Base-by-base conservation (phyloP, 2,797 vertebrate genomes). In the Danio kyathit region DNA sequence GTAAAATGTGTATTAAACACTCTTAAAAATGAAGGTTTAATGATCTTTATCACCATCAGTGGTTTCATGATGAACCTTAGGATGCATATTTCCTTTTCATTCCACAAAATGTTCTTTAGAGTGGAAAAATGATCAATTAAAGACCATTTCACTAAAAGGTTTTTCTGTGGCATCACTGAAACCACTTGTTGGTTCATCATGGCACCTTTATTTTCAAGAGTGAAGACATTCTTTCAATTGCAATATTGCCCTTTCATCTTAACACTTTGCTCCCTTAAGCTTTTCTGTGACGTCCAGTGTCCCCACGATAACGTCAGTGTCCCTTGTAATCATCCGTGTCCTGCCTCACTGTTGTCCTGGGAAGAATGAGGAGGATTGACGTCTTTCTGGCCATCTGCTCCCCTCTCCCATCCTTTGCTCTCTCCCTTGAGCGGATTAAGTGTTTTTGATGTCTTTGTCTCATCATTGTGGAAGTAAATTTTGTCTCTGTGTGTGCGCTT, bases 361-460 rank as follows among this genome's bases (percentile, higher is more conserved):
- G 89, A 92, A 90, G 91, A 93, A 91, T 88, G 87, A 90, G 85
- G 83, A 82, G 87, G 88, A 92, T 86, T 92, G 92, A 92, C 88
- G 90, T 94, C 91, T 92, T 92, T 93, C 85, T 87, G 87, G 88
- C 93, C 93, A 95, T 95, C 93, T 95, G 94, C 91, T 79, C 61
- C 82, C 76, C 76, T 77, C 64, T 77, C 19, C 79, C 81, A 80
- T 86, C 87, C 88, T 87, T 78, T 65, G 59, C 48, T 64, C 77
- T 16, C 60, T 85, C 72, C 14, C 81, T 86, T 93, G 92, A 93
- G 91, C 91, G 92, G 93, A 94, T 95, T 94, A 94, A 89, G 82
- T 85, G 87, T 87, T 87, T 86, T 81, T 88, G 79, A 85, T 87
- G 83, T 88, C 83, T 90, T 90, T 88, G 87, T 89, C 83, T 82